Conservation (phyloP, 2,113 vertebrate genomes). For the Eupsittula cactorum region DNA sequence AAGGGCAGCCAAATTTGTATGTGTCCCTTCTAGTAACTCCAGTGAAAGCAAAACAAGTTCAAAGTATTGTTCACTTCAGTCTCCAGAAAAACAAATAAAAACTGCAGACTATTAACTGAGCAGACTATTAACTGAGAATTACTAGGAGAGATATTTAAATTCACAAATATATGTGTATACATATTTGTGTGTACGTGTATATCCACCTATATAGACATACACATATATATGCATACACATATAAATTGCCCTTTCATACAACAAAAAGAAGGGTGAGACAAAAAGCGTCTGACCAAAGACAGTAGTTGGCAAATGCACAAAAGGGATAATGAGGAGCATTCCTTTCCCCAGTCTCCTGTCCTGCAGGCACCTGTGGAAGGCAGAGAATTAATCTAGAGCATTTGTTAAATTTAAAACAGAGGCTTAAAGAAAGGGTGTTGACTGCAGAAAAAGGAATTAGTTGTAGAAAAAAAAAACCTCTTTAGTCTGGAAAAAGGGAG, state of each 20-base stretch:
- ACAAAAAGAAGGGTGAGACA: neutral
- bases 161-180: neutral
- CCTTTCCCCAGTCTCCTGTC: neutral
- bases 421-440: neutral
- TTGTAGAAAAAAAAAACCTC: neutral
- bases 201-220: neutral
- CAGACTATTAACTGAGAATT: neutral
- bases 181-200: neutral
- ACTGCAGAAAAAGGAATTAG: neutral
- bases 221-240: neutral
- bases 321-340: neutral
- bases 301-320: neutral
- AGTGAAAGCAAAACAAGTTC: constrained; percentile 50
- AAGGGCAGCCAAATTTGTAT: constrained; percentile 16
- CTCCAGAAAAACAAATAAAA: constrained; percentile 29
- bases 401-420: constrained; percentile 15
- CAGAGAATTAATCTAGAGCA: neutral
- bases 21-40: neutral
- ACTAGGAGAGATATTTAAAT: neutral
- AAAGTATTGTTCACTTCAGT: neutral
- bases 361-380: neutral
- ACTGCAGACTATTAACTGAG: neutral
- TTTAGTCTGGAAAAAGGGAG: neutral
- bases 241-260: neutral
- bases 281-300: neutral